Conservation (phyloP, 1,140 invertebrate species). For the Drosophila simulans region DNA sequence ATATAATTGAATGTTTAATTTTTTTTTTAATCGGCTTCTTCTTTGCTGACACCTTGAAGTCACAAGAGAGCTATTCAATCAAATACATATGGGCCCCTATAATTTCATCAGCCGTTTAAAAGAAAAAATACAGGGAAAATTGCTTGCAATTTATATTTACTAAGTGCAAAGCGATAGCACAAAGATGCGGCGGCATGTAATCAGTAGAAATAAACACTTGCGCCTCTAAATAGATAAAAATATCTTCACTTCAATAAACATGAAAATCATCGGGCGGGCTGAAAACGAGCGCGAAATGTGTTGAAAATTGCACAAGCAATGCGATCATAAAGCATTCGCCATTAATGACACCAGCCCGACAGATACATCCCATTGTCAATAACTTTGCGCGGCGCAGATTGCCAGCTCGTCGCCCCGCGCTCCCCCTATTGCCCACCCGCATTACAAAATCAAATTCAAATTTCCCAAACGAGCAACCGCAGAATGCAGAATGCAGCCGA, state of each 20-base stretch:
- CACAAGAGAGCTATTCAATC: constrained; percentile 18
- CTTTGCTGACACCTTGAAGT: too few species aligned
- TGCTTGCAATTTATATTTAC: constrained; percentile 58
- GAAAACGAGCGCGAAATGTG: constrained; percentile 74
- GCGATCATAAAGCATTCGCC: constrained; percentile 84
- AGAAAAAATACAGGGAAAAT: constrained; percentile 34
- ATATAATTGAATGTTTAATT: too few species aligned
- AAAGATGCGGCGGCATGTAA: constrained; percentile 54
- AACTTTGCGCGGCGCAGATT: constrained; percentile 80
- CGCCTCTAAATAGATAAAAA: constrained; percentile 82
- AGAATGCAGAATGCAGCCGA: constrained; percentile 52
- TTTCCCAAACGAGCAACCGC: constrained; percentile 71
- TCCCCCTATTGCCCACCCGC: constrained; percentile 9
- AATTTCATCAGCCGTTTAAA: constrained; percentile 70
- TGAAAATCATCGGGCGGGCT: constrained; percentile 70
- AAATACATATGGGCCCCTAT: constrained; percentile 52
- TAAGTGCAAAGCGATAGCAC: constrained; percentile 18
- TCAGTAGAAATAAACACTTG: constrained; percentile 82
- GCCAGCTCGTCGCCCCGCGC: constrained; percentile 27
- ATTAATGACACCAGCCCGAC: constrained; percentile 83
- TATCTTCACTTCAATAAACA: constrained; percentile 84
- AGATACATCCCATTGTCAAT: constrained; percentile 84
- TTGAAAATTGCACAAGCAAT: constrained; percentile 82
- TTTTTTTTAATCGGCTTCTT: too few species aligned
- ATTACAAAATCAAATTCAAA: constrained; percentile 80